A percentile compares a stretch with the other conserved stretches of the same genome.
Evolutionary conservation across 2,888 invertebrate genomes (phyloP).

Genomic region (Criorhina ranunculi): DNA sequence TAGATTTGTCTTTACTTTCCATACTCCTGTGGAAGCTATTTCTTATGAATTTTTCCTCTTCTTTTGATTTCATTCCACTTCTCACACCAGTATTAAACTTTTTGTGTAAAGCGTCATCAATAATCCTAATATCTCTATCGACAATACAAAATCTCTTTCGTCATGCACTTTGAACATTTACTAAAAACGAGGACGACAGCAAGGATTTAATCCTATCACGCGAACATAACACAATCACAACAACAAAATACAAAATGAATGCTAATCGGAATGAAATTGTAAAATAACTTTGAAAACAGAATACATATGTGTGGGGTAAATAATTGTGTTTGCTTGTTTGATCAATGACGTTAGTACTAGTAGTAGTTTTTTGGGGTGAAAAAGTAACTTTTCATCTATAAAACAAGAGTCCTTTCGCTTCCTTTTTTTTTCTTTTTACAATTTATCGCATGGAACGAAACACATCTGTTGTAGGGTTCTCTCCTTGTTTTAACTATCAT

Average conservation of each 20-base stretch:
- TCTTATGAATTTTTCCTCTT: too few relatives aligned
- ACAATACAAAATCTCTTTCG: background rate
- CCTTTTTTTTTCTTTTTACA: background rate
- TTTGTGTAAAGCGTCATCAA: too few relatives aligned
- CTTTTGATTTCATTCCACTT: too few relatives aligned
- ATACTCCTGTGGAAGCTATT: too few relatives aligned
- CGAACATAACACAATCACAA: slow-evolving; percentile 11
- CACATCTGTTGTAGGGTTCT: background rate
- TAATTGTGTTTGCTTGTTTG: slow-evolving; percentile 6
- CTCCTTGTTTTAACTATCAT: background rate
- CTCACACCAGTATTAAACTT: too few relatives aligned
- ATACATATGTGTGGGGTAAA: background rate
- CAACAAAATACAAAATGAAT: background rate
- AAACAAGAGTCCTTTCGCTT: background rate
- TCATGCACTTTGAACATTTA: slow-evolving; percentile 16
- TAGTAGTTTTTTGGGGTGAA: background rate
- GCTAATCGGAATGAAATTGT: background rate
- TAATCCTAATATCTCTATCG: background rate
- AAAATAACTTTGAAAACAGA: background rate
- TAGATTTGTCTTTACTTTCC: too few relatives aligned
- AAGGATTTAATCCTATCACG: slow-evolving; percentile 16
- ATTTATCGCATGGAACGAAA: background rate
- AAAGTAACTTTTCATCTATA: background rate
- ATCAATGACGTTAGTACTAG: slow-evolving; percentile 23
- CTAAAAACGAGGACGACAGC: slow-evolving; percentile 9